These are phyloP conservation scores for Tetranychus piercei DNA, from an alignment of 2,888 invertebrate genomes.

Conservation along the genomic window DNA sequence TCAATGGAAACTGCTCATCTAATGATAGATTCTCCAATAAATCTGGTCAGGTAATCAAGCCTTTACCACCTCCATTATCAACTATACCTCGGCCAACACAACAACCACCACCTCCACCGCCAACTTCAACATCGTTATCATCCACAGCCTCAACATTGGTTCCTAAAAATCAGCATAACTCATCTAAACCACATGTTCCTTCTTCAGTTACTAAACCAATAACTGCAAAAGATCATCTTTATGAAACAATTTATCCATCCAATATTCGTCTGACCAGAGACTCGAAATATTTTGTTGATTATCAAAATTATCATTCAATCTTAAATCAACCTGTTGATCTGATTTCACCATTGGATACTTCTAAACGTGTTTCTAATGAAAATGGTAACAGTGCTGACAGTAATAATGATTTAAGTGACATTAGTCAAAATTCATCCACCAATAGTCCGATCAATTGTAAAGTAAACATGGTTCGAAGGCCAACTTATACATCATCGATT, in stretches of 20 bases:
- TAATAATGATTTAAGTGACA: too few relatives aligned
- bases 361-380: too few relatives aligned
- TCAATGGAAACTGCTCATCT: neutral
- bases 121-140: neutral
- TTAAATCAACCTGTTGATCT: neutral
- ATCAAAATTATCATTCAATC: neutral
- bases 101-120: neutral
- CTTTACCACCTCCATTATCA: neutral
- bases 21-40: neutral
- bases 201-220: neutral
- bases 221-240: slow-evolving; percentile 9
- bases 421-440: neutral
- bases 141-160: neutral
- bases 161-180: neutral
- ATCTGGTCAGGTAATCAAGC: neutral
- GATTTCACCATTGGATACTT: neutral
- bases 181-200: neutral
- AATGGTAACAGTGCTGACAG: too few relatives aligned
- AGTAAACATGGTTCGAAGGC: neutral
- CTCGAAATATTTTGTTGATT: neutral
- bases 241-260: slow-evolving; percentile 13
- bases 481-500: neutral
- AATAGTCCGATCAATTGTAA: neutral
- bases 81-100: neutral
- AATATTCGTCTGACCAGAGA: neutral